Percentiles rank a stretch among this genome's conserved stretches.
Conservation (phyloP, 2,888 invertebrate species). For the Drosophila paranaensis region DNA sequence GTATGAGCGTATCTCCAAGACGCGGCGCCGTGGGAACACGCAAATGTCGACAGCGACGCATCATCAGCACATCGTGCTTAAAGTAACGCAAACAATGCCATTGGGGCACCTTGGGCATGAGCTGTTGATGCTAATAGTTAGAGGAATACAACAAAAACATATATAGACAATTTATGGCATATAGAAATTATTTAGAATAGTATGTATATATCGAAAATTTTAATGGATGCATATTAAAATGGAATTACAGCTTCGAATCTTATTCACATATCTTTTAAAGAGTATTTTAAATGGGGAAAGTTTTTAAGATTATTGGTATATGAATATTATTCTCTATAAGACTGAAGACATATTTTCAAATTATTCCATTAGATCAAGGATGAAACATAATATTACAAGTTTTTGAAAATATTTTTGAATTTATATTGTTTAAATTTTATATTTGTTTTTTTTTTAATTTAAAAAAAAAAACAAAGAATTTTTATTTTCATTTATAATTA, state of each 20-base stretch:
- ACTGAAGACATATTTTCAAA: too few species aligned
- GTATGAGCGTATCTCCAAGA: constrained; percentile 73
- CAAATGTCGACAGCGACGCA: constrained; percentile 91
- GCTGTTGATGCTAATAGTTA: constrained; percentile 87
- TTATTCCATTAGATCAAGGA: too few species aligned
- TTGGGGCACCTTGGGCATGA: constrained; percentile 91
- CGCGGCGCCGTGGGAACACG: constrained; percentile 85
- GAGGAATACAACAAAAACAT: neutral
- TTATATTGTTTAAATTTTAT: too few species aligned
- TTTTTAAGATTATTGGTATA: too few species aligned
- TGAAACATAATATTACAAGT: too few species aligned
- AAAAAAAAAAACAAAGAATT: too few species aligned
- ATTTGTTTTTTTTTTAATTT: too few species aligned
- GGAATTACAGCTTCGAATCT: neutral
- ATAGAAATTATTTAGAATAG: too few species aligned
- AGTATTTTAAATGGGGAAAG: too few species aligned
- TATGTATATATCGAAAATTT: neutral
- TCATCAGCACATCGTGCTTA: constrained; percentile 88
- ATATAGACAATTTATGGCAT: neutral
- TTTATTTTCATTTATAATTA: too few species aligned
- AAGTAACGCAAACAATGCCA: constrained; percentile 94
- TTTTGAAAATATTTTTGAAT: too few species aligned
- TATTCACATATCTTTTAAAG: neutral
- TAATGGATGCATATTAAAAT: neutral
- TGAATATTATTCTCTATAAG: too few species aligned